Base-by-base conservation (phyloP, 1,140 invertebrate species). In the Cydia amplana region DNA sequence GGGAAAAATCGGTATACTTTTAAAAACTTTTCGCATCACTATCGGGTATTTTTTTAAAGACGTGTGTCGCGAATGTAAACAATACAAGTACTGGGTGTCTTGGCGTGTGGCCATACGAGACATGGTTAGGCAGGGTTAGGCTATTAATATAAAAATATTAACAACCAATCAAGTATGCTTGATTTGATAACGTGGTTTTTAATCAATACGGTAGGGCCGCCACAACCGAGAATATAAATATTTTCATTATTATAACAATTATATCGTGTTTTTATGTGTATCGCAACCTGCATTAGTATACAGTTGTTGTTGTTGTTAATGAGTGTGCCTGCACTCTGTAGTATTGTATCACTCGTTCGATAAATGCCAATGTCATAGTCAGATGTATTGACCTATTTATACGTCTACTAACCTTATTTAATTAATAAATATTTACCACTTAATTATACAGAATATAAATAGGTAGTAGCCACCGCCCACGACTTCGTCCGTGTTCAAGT, bases 81-180 rank as follows among this genome's bases (percentile, higher is more conserved):
- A 84, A 77, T 80, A 78, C 18, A 60, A 23, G 55, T 73, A 86
- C 83, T 86, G 85, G 77, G 25, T 70, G 72, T 72, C 32, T 81
- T 87, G 85, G 83, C 85, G 80, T 77, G 20, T 67, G 74, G 81
- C 85, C 83, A 84, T 80, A 70, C 60, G 32, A 72, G 65, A 25
- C 77, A 79, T 75, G 65, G 51, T 49, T 79, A 77, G 75, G 80
- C 84, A 79, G 77, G 65, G 51, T 49, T 79, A 77, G 75, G 80
- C 84, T 86, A 86, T 85, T 83, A 80, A 84, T 86, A 86, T 80
- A 83, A 84, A 83, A 78, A 78, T 75, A 72, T 0, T 51, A 9
- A 70, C 65, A 36, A 70, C 28, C 65, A 70, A 70, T 70, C 65
- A 70, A 43, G 65, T 70, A 36, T 70, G 28, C 40, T 73, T n/a